Evolutionary conservation across 1,140 invertebrate genomes (phyloP).

Genomic region (Zophobas atratus): DNA sequence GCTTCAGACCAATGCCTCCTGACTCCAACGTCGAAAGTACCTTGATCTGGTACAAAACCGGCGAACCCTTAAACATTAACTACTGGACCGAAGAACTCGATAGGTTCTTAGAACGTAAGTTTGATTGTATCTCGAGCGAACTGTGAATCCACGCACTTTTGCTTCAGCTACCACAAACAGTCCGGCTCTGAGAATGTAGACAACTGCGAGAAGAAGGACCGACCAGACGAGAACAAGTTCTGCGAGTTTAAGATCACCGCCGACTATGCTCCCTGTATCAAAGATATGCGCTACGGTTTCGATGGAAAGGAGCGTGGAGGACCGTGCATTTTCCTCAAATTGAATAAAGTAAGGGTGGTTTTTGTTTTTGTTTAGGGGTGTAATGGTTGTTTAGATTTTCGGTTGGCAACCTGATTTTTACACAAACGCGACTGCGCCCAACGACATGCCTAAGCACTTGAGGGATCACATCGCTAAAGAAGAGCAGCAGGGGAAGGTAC

Average conservation of each 20-base stretch:
- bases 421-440: conserved; percentile 77
- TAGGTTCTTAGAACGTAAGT: conserved; percentile 82
- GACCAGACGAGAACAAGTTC: conserved; percentile 76
- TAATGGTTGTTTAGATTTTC: conserved; percentile 78
- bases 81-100: conserved; percentile 84
- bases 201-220: conserved; percentile 76
- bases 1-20: conserved; percentile 91
- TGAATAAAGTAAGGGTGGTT: conserved; percentile 80
- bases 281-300: conserved; percentile 79
- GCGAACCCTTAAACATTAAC: conserved; percentile 80
- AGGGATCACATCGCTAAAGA: conserved; percentile 78
- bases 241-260: conserved; percentile 81
- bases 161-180: conserved; percentile 68
- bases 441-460: conserved; percentile 82
- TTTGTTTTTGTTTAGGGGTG: background rate
- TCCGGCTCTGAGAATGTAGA: conserved; percentile 78
- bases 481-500: conserved; percentile 64
- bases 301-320: conserved; percentile 75
- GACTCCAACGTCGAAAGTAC: conserved; percentile 90
- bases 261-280: conserved; percentile 75
- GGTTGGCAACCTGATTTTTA: conserved; percentile 85
- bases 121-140: conserved; percentile 7
- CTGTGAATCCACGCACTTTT: background rate
- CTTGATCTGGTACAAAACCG: conserved; percentile 92
- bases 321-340: conserved; percentile 88